A percentile compares a stretch with the other conserved stretches of the same genome.
Evolutionary conservation across 2,888 invertebrate species (phyloP).

Genomic region (Ophion ventricosus): DNA sequence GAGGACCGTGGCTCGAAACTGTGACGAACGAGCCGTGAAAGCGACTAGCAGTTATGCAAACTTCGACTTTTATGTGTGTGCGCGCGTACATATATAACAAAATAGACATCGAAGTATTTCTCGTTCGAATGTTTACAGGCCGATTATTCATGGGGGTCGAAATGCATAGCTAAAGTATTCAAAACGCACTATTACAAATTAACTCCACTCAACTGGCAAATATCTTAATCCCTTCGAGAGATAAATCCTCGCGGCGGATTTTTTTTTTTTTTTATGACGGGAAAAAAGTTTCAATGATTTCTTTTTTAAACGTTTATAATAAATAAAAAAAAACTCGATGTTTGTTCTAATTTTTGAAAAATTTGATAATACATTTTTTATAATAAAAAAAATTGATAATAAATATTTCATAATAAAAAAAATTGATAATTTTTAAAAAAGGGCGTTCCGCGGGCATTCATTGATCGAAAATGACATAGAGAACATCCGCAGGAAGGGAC

Average conservation of each 20-base stretch:
- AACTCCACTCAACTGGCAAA: slow-evolving; percentile 22
- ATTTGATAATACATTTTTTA: no score
- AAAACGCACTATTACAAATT: slow-evolving; percentile 19
- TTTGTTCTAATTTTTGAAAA: no score
- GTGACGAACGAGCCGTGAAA: slow-evolving; percentile 79
- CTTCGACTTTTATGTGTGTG: slow-evolving; percentile 51
- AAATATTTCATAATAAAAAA: no score
- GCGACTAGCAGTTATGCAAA: slow-evolving; percentile 78
- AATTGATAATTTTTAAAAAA: no score
- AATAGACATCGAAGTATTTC: slow-evolving; percentile 31
- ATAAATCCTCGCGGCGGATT: background rate
- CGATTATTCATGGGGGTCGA: slow-evolving; percentile 65
- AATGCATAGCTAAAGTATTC: slow-evolving; percentile 29
- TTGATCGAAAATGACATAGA: slow-evolving; percentile 33
- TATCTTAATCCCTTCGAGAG: slow-evolving; percentile 7
- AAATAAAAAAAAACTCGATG: no score
- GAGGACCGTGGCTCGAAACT: slow-evolving; percentile 64
- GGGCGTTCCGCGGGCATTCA: slow-evolving; percentile 3
- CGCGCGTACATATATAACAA: no score
- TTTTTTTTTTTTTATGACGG: background rate
- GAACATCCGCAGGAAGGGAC: slow-evolving; percentile 72
- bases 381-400: background rate
- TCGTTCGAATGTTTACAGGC: slow-evolving; percentile 68
- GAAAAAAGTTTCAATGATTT: background rate
- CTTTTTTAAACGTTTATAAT: no score